Evolutionary conservation across 2,797 vertebrate genomes (phyloP).

Genomic region (Poecilia wingei): DNA sequence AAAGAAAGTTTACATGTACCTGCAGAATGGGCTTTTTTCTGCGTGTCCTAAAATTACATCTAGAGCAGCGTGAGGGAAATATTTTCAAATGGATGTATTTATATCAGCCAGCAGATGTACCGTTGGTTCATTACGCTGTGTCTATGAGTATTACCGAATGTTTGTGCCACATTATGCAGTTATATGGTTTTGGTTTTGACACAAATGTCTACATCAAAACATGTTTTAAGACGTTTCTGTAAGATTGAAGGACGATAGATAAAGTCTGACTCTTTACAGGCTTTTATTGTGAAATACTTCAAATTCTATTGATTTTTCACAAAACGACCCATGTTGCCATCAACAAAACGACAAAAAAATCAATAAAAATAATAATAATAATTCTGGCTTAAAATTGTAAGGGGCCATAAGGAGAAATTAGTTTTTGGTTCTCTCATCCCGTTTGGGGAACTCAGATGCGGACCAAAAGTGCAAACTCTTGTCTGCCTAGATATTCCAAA

Average conservation of each 20-base stretch:
- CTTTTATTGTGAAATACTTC: too few species aligned
- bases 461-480: too few species aligned
- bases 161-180: neutral
- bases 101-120: slow-evolving; percentile 2
- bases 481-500: neutral
- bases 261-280: too few species aligned
- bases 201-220: neutral
- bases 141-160: neutral
- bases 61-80: neutral
- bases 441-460: too few species aligned
- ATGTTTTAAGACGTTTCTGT: neutral
- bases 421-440: too few species aligned
- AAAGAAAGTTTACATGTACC: slow-evolving; percentile 21
- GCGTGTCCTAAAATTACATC: slow-evolving; percentile 3
- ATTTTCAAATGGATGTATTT: neutral
- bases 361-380: too few species aligned
- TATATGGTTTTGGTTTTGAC: neutral
- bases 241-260: neutral
- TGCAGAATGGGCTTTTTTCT: slow-evolving; percentile 18
- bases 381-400: too few species aligned
- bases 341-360: too few species aligned
- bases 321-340: too few species aligned
- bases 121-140: neutral
- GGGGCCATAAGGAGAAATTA: too few species aligned
- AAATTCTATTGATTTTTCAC: too few species aligned